These are phyloP conservation scores for Thamnophis sirtalis DNA, from an alignment of 2,113 vertebrate species.

Conservation along the genomic window DNA sequence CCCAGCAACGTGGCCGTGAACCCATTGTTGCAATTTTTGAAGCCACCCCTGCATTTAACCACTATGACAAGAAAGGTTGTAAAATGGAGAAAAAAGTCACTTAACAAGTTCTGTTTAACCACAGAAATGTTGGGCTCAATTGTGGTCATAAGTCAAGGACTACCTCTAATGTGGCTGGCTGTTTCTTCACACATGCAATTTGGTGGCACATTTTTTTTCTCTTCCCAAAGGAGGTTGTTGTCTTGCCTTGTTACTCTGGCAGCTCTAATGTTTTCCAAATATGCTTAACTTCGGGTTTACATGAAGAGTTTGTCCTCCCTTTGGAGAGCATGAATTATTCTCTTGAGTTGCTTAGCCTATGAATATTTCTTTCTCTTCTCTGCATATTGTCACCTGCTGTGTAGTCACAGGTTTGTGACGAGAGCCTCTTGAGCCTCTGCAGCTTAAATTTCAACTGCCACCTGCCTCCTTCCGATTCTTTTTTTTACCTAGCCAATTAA, in stretches of 20 bases:
- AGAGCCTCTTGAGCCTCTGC: background rate
- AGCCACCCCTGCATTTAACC: too few relatives aligned
- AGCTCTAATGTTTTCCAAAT: background rate
- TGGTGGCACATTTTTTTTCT: background rate
- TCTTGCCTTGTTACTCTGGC: background rate
- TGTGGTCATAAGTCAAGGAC: background rate
- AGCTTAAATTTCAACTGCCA: constrained; percentile 1
- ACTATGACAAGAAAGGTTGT: background rate
- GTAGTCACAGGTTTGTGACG: background rate
- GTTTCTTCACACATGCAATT: background rate
- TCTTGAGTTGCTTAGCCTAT: background rate
- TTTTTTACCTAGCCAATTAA: background rate
- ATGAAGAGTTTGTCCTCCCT: background rate
- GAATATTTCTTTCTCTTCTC: constrained; percentile 6
- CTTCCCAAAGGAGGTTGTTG: background rate
- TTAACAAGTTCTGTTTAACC: background rate
- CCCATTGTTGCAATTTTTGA: too few relatives aligned
- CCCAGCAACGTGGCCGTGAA: too few relatives aligned
- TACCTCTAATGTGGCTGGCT: background rate
- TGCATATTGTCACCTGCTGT: constrained; percentile 3
- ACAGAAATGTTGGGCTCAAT: background rate
- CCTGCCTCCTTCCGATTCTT: background rate
- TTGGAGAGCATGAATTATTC: background rate
- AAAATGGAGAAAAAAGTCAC: background rate
- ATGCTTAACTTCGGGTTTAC: constrained; percentile 1